These are phyloP conservation scores for Sylvietta virens DNA, from an alignment of 2,113 vertebrate species.

Conservation along the genomic window DNA sequence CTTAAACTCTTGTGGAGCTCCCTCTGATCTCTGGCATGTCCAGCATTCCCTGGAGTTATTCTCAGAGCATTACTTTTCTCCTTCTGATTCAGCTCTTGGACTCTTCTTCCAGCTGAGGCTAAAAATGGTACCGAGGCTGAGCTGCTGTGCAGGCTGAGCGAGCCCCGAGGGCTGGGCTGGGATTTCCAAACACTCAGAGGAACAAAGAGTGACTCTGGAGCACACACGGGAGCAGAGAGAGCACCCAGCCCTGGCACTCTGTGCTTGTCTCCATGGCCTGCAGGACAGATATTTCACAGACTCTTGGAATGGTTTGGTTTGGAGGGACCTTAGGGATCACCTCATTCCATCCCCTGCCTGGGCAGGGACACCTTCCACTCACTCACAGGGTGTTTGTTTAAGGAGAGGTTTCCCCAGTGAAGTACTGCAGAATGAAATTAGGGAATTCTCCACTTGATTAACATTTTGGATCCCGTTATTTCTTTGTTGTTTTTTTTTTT, in stretches of 20 bases:
- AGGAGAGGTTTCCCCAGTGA: background rate
- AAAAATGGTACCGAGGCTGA: background rate
- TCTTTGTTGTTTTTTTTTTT: background rate
- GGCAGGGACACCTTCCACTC: background rate
- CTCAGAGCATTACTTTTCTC: background rate
- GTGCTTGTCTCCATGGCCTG: background rate
- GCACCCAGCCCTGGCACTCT: background rate
- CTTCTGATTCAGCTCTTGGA: background rate
- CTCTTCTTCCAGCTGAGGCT: background rate
- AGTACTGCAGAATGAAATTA: background rate
- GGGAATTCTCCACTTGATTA: background rate
- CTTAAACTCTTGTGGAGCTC: background rate
- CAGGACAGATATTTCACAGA: rapidly evolving
- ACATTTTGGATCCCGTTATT: background rate
- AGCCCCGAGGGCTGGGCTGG: background rate
- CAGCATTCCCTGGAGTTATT: background rate
- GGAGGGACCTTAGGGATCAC: background rate
- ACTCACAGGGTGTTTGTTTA: background rate
- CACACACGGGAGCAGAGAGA: background rate
- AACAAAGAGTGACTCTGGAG: background rate
- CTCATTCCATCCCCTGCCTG: background rate
- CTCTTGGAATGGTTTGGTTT: background rate
- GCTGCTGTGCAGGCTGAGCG: background rate
- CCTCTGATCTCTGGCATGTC: background rate
- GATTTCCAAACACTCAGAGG: background rate